A percentile compares a stretch with the other conserved stretches of the same genome.
These are phyloP conservation scores for Triops longicaudatus DNA, from an alignment of 1,140 invertebrate genomes.

Conservation along the genomic window DNA sequence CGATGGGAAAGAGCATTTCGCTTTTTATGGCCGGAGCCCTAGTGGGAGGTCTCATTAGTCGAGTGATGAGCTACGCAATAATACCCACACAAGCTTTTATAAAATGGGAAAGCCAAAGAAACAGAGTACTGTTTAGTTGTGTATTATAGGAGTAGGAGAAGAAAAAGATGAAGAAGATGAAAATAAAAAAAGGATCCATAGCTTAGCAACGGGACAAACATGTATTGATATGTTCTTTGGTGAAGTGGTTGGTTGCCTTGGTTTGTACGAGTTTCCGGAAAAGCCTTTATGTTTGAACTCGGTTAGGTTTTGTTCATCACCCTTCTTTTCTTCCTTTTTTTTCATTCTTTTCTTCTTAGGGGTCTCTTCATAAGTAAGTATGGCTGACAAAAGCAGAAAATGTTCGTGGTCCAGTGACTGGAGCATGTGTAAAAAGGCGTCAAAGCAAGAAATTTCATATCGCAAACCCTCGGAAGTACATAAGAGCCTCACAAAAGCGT, in stretches of 20 bases:
- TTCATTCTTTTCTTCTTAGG: not conserved
- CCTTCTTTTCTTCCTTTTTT: not conserved
- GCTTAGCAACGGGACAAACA: not conserved
- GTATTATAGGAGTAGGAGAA: no score
- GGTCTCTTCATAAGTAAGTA: not conserved
- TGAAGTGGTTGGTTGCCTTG: not conserved
- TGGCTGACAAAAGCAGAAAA: slow-evolving; percentile 15
- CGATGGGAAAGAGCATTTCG: not conserved
- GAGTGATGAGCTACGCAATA: slow-evolving; percentile 14
- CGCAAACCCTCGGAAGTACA: not conserved
- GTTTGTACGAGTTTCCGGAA: not conserved
- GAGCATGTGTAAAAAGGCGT: slow-evolving; percentile 5
- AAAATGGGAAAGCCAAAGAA: not conserved
- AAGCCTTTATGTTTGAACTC: not conserved
- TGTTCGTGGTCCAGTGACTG: not conserved
- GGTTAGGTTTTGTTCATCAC: slow-evolving; percentile 1
- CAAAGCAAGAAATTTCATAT: slow-evolving; percentile 15
- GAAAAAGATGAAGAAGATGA: not conserved
- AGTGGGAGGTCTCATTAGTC: slow-evolving; percentile 14
- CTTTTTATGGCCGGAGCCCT: not conserved
- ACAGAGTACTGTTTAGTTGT: not conserved
- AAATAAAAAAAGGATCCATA: not conserved
- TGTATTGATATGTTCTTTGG: not conserved
- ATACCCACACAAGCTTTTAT: slow-evolving; percentile 3
- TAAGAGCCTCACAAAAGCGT: not conserved